Evolutionary conservation across 2,888 invertebrate genomes (phyloP).

Genomic region (Lepidocyrtinus sp.): DNA sequence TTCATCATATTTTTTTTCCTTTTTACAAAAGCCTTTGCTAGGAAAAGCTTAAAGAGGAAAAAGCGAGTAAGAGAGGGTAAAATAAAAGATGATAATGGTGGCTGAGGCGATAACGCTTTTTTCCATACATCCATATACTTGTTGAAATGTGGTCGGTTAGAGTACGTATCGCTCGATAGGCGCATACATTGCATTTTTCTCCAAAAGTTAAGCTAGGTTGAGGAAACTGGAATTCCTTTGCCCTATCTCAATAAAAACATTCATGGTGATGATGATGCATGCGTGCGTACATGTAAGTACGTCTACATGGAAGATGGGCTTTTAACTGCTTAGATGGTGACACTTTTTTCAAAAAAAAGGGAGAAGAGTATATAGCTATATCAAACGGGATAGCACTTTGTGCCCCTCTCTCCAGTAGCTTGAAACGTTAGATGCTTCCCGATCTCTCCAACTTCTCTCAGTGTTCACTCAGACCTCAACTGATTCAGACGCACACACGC

Average conservation of each 20-base stretch:
- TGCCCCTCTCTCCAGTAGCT: neutral
- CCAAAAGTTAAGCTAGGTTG: slow-evolving; percentile 48
- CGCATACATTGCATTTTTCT: neutral
- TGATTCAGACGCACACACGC: slow-evolving; percentile 31
- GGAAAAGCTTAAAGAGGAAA: neutral
- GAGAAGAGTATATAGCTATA: neutral
- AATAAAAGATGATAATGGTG: slow-evolving; percentile 10
- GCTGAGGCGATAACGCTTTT: slow-evolving; percentile 3
- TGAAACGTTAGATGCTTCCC: neutral
- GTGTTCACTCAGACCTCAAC: slow-evolving; percentile 53
- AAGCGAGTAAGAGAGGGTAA: neutral
- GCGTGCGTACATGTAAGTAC: slow-evolving; percentile 6
- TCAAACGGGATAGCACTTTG: neutral
- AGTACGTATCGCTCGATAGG: neutral
- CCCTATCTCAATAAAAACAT: slow-evolving; percentile 51
- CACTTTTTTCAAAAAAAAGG: neutral
- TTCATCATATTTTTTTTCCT: no score
- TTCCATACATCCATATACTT: neutral
- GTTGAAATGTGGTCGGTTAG: neutral
- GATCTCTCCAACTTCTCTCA: slow-evolving; percentile 16
- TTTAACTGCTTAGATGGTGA: neutral
- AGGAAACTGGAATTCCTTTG: slow-evolving; percentile 49
- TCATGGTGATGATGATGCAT: slow-evolving; percentile 19
- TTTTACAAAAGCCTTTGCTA: no score
- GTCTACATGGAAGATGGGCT: neutral